Evolutionary conservation across 1,140 invertebrate genomes (phyloP).

Genomic region (Euwallacea similis): DNA sequence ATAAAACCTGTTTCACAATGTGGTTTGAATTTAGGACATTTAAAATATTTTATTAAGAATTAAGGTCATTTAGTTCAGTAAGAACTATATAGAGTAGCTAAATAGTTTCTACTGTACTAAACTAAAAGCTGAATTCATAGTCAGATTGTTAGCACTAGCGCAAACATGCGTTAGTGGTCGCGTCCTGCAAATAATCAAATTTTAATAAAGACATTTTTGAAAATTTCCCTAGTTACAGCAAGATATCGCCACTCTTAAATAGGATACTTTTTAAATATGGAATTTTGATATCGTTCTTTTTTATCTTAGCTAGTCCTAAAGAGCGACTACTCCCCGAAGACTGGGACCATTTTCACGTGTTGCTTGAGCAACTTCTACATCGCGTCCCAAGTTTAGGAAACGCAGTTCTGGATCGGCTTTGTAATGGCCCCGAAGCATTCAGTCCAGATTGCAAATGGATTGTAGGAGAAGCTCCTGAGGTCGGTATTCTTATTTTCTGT

Average conservation of each 20-base stretch:
- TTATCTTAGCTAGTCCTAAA: conserved; percentile 42
- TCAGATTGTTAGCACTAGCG: no score
- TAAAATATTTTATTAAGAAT: no score
- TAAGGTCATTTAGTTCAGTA: no score
- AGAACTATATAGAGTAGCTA: no score
- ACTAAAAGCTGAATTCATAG: no score
- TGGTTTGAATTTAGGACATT: no score
- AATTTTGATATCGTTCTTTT: neutral
- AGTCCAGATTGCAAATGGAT: conserved; percentile 92
- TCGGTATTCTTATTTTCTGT: conserved; percentile 48
- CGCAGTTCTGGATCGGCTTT: conserved; percentile 74
- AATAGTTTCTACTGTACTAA: no score
- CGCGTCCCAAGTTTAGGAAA: conserved; percentile 78
- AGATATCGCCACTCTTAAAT: neutral
- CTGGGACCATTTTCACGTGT: conserved; percentile 94
- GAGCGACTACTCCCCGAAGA: conserved; percentile 74
- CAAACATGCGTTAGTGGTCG: no score
- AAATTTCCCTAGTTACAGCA: no score
- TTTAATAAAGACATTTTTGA: no score
- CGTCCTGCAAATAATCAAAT: no score
- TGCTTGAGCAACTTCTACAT: conserved; percentile 82
- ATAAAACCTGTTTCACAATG: no score
- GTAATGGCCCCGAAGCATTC: conserved; percentile 91
- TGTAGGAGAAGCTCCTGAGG: conserved; percentile 89
- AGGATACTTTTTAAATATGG: conserved; percentile 11